A percentile compares a stretch with the other conserved stretches of the same genome.
These are phyloP conservation scores for Sciurus vulgaris DNA, from an alignment of 2,797 vertebrate genomes.

Conservation along the genomic window DNA sequence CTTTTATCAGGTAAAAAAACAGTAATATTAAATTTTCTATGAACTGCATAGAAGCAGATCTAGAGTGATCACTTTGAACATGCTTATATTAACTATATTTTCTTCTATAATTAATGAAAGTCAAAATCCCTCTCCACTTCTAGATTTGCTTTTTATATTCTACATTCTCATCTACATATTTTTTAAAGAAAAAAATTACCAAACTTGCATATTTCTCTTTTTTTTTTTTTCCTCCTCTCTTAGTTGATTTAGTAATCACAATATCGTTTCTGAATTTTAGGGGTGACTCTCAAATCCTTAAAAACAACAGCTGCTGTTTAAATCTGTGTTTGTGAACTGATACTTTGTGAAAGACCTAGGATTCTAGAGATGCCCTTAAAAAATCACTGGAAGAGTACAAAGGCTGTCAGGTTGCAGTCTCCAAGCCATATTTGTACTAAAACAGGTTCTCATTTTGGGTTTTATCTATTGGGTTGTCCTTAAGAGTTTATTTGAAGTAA, in stretches of 20 bases:
- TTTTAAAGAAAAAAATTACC: neutral
- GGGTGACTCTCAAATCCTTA: neutral
- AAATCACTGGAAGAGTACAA: neutral
- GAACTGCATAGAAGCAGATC: neutral
- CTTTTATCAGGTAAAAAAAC: neutral
- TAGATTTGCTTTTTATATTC: slow-evolving; percentile 28
- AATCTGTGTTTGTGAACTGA: neutral
- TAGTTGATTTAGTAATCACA: neutral
- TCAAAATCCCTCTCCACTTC: neutral
- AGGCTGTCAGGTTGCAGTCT: neutral
- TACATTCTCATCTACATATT: neutral
- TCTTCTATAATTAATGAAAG: neutral
- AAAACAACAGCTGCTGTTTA: neutral
- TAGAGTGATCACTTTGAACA: neutral
- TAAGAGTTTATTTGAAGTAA: neutral
- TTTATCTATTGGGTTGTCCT: neutral
- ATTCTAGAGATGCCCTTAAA: neutral
- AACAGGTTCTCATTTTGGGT: neutral
- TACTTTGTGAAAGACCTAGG: neutral
- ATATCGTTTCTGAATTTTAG: neutral
- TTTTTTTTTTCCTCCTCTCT: neutral
- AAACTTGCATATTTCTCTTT: neutral
- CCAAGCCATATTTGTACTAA: neutral
- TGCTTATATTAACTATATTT: neutral
- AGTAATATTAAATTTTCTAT: slow-evolving; percentile 35